phyloP scores from a whole-genome alignment of 2,888 invertebrate species.

The Euspilapteryx auroguttella region DNA sequence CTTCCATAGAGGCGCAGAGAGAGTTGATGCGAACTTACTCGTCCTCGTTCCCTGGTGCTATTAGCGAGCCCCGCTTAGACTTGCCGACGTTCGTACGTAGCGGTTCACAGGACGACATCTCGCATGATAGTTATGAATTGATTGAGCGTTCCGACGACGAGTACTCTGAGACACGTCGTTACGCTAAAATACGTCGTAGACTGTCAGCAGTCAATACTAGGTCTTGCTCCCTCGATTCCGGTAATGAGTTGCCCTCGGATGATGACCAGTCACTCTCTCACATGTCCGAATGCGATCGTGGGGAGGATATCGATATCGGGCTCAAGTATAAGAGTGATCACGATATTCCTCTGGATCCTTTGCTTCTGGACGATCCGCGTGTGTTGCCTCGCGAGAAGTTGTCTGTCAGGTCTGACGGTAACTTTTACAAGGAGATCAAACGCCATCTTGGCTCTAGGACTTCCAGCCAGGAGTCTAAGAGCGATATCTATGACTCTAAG shows the following conservation, averaged over 20 bases:
- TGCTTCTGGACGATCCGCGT: conserved; percentile 76
- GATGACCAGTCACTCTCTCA: conserved; percentile 66
- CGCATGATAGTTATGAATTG: conserved; percentile 86
- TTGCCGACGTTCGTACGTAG: conserved; percentile 65
- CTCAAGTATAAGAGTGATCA: conserved; percentile 69
- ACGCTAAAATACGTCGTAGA: conserved; percentile 24
- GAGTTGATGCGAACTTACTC: conserved; percentile 77
- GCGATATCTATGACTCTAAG: conserved; percentile 70
- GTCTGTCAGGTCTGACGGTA: conserved; percentile 72
- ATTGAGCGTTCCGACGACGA: conserved; percentile 76
- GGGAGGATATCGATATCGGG: conserved; percentile 57
- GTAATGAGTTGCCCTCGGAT: conserved; percentile 75
- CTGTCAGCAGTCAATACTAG: conserved; percentile 51
- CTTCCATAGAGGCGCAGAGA: conserved; percentile 69
- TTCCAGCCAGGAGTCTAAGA: conserved; percentile 71
- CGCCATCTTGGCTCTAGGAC: conserved; percentile 65
- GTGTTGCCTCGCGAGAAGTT: conserved; percentile 72
- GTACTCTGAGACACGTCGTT: conserved; percentile 37
- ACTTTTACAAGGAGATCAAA: conserved; percentile 71
- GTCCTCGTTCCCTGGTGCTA: conserved; percentile 83
- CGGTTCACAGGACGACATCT: conserved; percentile 82
- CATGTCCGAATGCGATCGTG: conserved; percentile 54
- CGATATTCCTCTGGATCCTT: conserved; percentile 74
- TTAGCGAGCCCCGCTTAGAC: conserved; percentile 68
- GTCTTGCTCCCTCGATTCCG: conserved; percentile 76